phyloP scores from a whole-genome alignment of 2,888 invertebrate species.

The Phrixothrix hirtus region DNA sequence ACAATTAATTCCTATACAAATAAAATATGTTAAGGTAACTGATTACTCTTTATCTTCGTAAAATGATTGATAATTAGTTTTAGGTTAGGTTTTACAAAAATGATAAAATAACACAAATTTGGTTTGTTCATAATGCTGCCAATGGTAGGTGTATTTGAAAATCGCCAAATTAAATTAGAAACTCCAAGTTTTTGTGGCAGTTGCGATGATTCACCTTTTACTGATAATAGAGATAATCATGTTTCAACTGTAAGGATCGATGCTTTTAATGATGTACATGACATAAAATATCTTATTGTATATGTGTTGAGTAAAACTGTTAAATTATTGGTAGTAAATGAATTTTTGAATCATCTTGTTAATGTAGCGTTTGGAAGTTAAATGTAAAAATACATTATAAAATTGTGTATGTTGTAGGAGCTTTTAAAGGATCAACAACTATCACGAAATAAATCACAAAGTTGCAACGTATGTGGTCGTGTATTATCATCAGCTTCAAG shows the following conservation, averaged over 20 bases:
- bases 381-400: too few species aligned
- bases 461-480: slow-evolving; percentile 78
- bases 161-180: neutral
- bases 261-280: too few species aligned
- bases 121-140: neutral
- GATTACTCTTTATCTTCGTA: too few species aligned
- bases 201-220: neutral
- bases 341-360: too few species aligned
- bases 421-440: neutral
- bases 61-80: too few species aligned
- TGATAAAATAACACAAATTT: neutral
- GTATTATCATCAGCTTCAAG: slow-evolving; percentile 76
- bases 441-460: slow-evolving; percentile 64
- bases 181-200: neutral
- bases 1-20: too few species aligned
- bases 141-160: neutral
- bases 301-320: too few species aligned
- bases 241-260: neutral
- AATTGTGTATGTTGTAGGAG: neutral
- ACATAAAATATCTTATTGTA: too few species aligned
- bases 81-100: too few species aligned
- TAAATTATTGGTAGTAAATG: too few species aligned
- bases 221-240: neutral
- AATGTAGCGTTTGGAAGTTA: too few species aligned
- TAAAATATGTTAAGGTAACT: too few species aligned